phyloP scores from a whole-genome alignment of 2,797 vertebrate genomes.

The Falco biarmicus region DNA sequence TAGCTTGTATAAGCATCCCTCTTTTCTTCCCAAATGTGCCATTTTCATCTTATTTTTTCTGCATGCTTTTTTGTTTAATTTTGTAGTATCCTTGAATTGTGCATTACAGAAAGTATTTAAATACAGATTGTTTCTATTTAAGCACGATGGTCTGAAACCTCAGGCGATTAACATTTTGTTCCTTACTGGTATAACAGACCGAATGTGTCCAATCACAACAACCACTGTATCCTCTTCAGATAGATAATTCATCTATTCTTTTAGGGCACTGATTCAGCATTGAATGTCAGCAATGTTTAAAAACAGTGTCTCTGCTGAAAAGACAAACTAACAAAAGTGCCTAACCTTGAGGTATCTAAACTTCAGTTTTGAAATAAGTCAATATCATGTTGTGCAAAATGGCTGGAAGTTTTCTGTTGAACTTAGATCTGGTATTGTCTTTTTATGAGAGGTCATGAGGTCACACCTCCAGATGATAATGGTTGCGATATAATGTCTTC shows the following conservation, averaged over 20 bases:
- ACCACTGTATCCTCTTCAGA: background rate
- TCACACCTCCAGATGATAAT: background rate
- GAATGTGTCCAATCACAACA: background rate
- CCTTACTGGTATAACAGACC: background rate
- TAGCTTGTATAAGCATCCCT: background rate
- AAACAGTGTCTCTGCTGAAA: background rate
- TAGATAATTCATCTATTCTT: background rate
- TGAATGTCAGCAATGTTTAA: background rate
- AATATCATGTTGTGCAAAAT: background rate
- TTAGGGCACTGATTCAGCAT: background rate
- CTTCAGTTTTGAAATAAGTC: background rate
- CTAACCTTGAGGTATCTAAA: background rate
- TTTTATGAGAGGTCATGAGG: background rate
- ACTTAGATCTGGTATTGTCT: background rate
- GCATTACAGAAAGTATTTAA: background rate
- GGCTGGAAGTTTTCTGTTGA: background rate
- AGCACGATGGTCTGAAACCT: background rate
- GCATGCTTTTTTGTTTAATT: background rate
- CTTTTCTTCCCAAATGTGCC: background rate
- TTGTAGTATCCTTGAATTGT: accelerated
- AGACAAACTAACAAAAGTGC: background rate
- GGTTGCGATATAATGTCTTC: background rate
- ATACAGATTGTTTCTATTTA: background rate
- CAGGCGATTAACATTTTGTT: background rate
- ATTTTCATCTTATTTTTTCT: background rate